Evolutionary conservation across 2,113 vertebrate species (phyloP), one percentile per base, ranked within the genome.

Genomic region (Eretmochelys imbricata): DNA sequence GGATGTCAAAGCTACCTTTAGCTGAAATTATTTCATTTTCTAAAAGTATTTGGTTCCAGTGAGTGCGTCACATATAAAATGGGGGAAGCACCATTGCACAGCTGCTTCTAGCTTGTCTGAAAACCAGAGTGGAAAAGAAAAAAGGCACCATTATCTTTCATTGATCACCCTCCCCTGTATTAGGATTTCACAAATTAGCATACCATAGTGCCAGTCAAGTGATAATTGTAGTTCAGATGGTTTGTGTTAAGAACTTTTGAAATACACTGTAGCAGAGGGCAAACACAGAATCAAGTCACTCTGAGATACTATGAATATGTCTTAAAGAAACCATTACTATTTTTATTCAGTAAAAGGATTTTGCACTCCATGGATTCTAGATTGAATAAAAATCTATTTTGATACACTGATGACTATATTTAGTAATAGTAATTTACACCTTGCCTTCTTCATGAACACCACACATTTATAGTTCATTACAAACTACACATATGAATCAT

Each of bases 71-170:
- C 16, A 6, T 3, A 72, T 3, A 82, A 91, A 91, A 1, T 7
- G 88, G 17, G 6, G 29, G 42, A 94, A 75, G 49, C 93, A 42
- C 8, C 29, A 48, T 6, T 22, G 6, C 51, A 49, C 17, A 10
- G 25, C 29, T 48, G 7, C 24, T 78, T 22, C 57, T 79, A 24
- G 1, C 25, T 85, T 76, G 27, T 35, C 83, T 62, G 48, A 51
- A 87, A 69, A 48, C 2, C 8, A 25, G 84, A 81, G 59, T 0
- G 0, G 86, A 76, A 16, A 4, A 85, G 0, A 10, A 16, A 93
- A 62, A 8, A 65, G 19, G 1, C 10, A 20, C 7, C 14, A 2
- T 84, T 48, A 20, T 10, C 22, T 38, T 53, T 13, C 50, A 6
- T 31, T 38, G 49, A 38, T 35, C 35, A 51, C 69, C 35, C 20